Evolutionary conservation across 1,140 invertebrate genomes (phyloP).

Genomic region (Caerostris extrusa): DNA sequence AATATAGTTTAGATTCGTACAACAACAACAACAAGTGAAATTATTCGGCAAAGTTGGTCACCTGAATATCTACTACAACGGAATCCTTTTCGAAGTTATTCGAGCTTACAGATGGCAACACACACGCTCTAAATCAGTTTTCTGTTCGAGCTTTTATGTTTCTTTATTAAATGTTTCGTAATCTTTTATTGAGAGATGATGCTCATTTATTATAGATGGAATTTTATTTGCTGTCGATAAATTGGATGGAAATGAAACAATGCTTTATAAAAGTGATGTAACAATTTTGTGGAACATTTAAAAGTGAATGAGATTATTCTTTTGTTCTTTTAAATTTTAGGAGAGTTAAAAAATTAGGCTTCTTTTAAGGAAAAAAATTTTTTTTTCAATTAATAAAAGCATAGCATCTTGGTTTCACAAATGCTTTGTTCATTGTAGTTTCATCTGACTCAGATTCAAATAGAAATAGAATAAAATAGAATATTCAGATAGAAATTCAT

Average conservation of each 20-base stretch:
- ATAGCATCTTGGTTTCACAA: too few relatives aligned
- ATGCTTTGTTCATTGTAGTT: too few relatives aligned
- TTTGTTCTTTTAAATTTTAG: too few relatives aligned
- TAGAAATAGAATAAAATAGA: too few relatives aligned
- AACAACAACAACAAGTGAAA: slow-evolving; percentile 1
- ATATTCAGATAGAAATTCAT: too few relatives aligned
- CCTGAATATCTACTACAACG: background rate
- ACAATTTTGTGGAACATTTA: too few relatives aligned
- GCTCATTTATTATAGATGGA: background rate
- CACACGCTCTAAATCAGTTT: background rate
- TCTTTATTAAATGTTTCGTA: slow-evolving; percentile 12
- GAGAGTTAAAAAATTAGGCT: too few relatives aligned
- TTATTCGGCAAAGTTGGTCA: slow-evolving; percentile 49
- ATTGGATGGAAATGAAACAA: background rate
- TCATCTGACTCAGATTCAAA: too few relatives aligned
- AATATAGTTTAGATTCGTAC: background rate
- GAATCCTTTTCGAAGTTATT: slow-evolving; percentile 58
- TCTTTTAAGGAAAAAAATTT: too few relatives aligned
- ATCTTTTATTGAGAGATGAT: slow-evolving; percentile 3
- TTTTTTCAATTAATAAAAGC: too few relatives aligned
- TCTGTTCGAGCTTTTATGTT: background rate
- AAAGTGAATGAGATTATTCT: too few relatives aligned
- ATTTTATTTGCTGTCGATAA: background rate
- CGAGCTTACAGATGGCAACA: background rate
- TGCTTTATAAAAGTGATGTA: too few relatives aligned